Base-by-base conservation (phyloP, 1,140 invertebrate species). In the Leguminivora glycinivorella region DNA sequence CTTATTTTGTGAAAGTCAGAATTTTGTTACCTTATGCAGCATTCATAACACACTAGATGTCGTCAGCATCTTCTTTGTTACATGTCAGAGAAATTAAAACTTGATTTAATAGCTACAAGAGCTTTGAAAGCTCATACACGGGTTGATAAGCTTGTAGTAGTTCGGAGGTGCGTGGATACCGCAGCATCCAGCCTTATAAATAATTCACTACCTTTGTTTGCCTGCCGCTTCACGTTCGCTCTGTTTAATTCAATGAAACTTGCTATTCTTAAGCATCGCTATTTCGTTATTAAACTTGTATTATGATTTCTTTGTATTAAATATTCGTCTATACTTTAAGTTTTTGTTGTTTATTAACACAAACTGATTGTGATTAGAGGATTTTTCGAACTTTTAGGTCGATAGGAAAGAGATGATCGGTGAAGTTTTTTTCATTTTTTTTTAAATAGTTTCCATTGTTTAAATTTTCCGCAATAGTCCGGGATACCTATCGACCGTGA, bases 201-300 rank as follows among this genome's bases (percentile, higher is more conserved):
- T 63, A 29, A 63, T 63, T 63, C 58, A 63, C 29, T n/a, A 29
- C 58, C 25, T 63, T 63, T 34, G 58, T 63, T 63, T 63, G 58
- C 24, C 24, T 26, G 56, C 17, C 56, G 56, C 24, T 60, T n/a
- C 24, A 24, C 25, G 26, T 52, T 63, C 58, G n/a, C 26, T 60
- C 25, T 63, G 58, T 63, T 63, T 63, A 52, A 52, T 52, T 52
- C 47, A 52, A 52, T 52, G 19, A 52, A 52, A 52, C 47, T 52
- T 52, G 47, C 19, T 22, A 52, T 22, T 52, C 47, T 52, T 52
- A 22, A 52, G 7, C 1, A 1, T 52, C 19, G 19, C 47, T 52
- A 22, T 52, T 52, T 22, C 14, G 1, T 52, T 22, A 52, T 52
- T 22, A 22, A 52, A 22, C 22, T 52, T 52, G 40, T 43, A 43